Evolutionary conservation across 2,888 invertebrate species (phyloP).

Genomic region (Gari tellinella): DNA sequence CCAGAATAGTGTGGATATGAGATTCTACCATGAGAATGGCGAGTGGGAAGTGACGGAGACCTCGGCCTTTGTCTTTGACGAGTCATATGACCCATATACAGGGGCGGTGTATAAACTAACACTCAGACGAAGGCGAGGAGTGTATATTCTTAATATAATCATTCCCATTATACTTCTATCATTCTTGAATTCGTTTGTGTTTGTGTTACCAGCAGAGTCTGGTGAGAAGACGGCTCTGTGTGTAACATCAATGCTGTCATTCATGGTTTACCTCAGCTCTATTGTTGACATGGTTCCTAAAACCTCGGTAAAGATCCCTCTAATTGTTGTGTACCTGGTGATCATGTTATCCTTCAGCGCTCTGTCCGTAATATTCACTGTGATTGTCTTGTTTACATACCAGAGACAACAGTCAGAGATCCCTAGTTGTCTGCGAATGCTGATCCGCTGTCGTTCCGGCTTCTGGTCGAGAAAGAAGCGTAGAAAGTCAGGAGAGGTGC

Average conservation of each 20-base stretch:
- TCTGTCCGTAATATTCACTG: constrained; percentile 39
- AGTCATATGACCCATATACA: constrained; percentile 33
- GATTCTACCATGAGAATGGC: constrained; percentile 41
- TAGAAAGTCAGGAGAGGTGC: too few relatives aligned
- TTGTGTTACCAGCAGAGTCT: constrained; percentile 37
- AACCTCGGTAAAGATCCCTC: constrained; percentile 40
- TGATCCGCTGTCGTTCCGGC: constrained; percentile 17
- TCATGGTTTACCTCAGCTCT: constrained; percentile 44
- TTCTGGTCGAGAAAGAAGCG: too few relatives aligned
- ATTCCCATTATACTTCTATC: constrained; percentile 41
- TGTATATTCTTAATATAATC: constrained; percentile 44
- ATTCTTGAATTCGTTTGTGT: constrained; percentile 43
- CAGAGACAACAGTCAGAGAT: constrained; percentile 32
- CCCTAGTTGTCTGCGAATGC: constrained; percentile 28
- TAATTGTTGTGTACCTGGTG: constrained; percentile 43
- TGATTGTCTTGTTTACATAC: constrained; percentile 44
- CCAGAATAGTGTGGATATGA: constrained; percentile 33
- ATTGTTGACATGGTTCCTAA: constrained; percentile 48
- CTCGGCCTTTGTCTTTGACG: constrained; percentile 25
- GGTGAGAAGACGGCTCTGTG: constrained; percentile 46
- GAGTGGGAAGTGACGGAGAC: constrained; percentile 44
- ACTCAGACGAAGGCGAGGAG: constrained; percentile 28
- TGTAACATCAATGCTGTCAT: constrained; percentile 47
- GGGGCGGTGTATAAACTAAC: constrained; percentile 39
- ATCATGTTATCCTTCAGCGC: constrained; percentile 47